Evolutionary conservation across 2,797 vertebrate species (phyloP).

Genomic region (Danio choprae): DNA sequence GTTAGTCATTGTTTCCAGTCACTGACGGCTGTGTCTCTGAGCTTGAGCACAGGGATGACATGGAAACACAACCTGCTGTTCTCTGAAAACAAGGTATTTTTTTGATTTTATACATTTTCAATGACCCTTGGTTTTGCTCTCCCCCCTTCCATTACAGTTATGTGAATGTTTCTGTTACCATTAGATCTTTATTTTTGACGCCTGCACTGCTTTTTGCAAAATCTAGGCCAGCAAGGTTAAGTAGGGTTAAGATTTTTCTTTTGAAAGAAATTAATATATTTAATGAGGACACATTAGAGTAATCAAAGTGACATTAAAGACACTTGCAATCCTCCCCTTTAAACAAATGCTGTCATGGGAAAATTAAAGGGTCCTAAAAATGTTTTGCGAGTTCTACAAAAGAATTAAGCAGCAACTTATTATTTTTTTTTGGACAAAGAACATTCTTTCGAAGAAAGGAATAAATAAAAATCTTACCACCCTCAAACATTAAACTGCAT

Average conservation of each 20-base stretch:
- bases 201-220: not conserved
- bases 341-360: too few species aligned
- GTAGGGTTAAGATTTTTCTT: too few species aligned
- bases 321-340: too few species aligned
- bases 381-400: not conserved
- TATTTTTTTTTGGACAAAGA: too few species aligned
- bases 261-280: too few species aligned
- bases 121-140: not conserved
- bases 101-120: not conserved
- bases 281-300: not conserved
- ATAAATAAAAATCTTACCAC: not conserved
- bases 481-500: not conserved
- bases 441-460: too few species aligned
- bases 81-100: slow-evolving; percentile 56
- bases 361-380: not conserved
- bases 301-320: not conserved
- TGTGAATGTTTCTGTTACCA: not conserved
- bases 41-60: slow-evolving; percentile 54
- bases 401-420: not conserved
- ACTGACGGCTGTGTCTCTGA: slow-evolving; percentile 47
- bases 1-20: slow-evolving; percentile 50
- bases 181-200: not conserved
- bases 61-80: slow-evolving; percentile 52
- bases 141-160: not conserved
- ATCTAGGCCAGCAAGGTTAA: not conserved